phyloP scores from a whole-genome alignment of 2,888 invertebrate genomes.

The Maniola hyperantus region DNA sequence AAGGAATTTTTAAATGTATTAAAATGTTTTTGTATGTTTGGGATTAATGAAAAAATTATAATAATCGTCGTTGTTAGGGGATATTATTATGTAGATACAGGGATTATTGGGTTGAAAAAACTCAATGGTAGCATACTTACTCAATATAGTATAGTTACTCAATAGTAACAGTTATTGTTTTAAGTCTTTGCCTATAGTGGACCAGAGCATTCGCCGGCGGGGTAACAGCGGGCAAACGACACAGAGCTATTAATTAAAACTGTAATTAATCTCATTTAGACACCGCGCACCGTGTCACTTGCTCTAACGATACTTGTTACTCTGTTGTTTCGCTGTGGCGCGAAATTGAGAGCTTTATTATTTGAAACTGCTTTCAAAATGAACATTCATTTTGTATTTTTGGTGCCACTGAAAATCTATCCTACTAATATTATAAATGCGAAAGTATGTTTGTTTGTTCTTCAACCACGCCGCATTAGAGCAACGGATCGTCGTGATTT shows the following conservation, averaged over 20 bases:
- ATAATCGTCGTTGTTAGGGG: too few species aligned
- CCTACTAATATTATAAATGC: too few species aligned
- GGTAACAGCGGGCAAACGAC: slow-evolving; percentile 26
- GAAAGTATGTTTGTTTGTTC: too few species aligned
- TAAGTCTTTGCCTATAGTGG: not conserved
- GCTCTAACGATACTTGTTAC: slow-evolving; percentile 36
- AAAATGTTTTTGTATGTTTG: too few species aligned
- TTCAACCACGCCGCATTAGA: too few species aligned
- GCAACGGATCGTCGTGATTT: too few species aligned
- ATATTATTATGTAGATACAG: too few species aligned
- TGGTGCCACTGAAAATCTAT: not conserved
- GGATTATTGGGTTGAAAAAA: too few species aligned
- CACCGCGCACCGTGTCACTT: slow-evolving; percentile 31
- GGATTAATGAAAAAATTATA: too few species aligned
- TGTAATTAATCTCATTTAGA: slow-evolving; percentile 41
- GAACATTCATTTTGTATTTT: slow-evolving; percentile 1
- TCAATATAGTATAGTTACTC: too few species aligned
- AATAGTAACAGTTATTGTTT: not conserved
- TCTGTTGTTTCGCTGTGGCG: slow-evolving; percentile 31
- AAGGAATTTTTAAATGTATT: too few species aligned
- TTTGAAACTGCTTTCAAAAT: slow-evolving; percentile 3
- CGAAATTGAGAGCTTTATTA: slow-evolving; percentile 24
- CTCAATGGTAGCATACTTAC: too few species aligned
- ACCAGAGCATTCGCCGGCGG: not conserved
- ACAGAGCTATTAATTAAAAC: slow-evolving; percentile 42